A percentile compares a stretch with the other conserved stretches of the same genome.
Conservation (phyloP, 1,140 invertebrate genomes). For the Trichomalopsis sarcophagae region DNA sequence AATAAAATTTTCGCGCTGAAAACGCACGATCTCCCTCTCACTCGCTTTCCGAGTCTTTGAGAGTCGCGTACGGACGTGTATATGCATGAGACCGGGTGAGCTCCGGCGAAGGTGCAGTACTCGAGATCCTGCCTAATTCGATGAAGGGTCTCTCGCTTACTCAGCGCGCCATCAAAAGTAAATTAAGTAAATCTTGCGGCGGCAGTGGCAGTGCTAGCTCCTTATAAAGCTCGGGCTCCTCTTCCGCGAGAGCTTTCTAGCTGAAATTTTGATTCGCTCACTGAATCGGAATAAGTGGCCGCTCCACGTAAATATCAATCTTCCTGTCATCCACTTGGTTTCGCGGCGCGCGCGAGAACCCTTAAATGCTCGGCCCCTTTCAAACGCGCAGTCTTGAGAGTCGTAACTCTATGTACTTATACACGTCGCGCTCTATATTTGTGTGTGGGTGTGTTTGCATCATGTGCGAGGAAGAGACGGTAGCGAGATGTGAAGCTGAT, state of each 20-base stretch:
- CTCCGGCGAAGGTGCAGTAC: background rate
- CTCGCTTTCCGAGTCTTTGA: background rate
- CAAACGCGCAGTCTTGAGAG: background rate
- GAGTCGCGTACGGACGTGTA: background rate
- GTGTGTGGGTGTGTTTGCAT: background rate
- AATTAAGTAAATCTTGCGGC: slow-evolving; percentile 30
- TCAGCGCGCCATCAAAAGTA: slow-evolving; percentile 30
- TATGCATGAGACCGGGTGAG: background rate
- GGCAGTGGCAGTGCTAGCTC: background rate
- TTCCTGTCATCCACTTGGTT: slow-evolving; percentile 41
- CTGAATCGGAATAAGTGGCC: slow-evolving; percentile 34
- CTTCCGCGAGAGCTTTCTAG: background rate
- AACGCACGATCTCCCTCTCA: background rate
- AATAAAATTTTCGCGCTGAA: background rate
- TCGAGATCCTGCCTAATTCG: slow-evolving; percentile 25
- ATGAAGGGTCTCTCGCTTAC: slow-evolving; percentile 28
- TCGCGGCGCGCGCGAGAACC: background rate
- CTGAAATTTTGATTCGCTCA: slow-evolving; percentile 37
- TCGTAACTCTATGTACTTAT: background rate
- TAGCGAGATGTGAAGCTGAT: background rate
- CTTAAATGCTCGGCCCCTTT: slow-evolving; percentile 38
- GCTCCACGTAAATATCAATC: slow-evolving; percentile 39
- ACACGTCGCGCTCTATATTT: background rate
- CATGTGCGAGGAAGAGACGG: background rate
- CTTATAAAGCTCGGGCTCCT: background rate